A percentile compares a stretch with the other conserved stretches of the same genome.
Conservation (phyloP, 1,140 invertebrate genomes). For the Diabrotica undecimpunctata region DNA sequence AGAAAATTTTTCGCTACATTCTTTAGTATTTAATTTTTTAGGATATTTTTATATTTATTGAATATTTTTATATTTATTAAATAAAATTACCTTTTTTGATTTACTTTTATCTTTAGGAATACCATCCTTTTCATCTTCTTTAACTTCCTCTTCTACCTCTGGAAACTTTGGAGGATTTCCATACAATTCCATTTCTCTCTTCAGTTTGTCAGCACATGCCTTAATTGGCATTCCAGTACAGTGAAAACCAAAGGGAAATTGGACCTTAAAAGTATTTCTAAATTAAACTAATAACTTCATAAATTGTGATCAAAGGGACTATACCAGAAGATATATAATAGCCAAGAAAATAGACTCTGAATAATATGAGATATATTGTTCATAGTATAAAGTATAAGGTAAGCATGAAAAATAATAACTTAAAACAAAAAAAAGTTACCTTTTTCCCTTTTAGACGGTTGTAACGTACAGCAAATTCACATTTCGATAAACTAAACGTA, state of each 20-base stretch:
- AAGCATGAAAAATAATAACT: too few species aligned
- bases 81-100: slow-evolving; percentile 80
- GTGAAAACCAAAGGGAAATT: slow-evolving; percentile 99
- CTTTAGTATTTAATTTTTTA: too few species aligned
- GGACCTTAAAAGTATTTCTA: slow-evolving; percentile 47
- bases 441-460: slow-evolving; percentile 87
- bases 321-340: too few species aligned
- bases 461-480: slow-evolving; percentile 82
- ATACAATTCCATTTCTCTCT: slow-evolving; percentile 87
- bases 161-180: slow-evolving; percentile 94
- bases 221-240: slow-evolving; percentile 97
- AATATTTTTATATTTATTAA: neutral
- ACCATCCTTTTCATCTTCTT: slow-evolving; percentile 55
- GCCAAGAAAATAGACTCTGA: too few species aligned
- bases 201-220: slow-evolving; percentile 97
- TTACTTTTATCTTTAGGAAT: slow-evolving; percentile 92
- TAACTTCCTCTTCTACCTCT: slow-evolving; percentile 52
- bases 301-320: too few species aligned
- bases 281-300: neutral
- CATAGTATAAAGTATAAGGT: too few species aligned
- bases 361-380: too few species aligned
- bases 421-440: slow-evolving; percentile 3
- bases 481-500: slow-evolving; percentile 95
- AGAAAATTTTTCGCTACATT: too few species aligned
- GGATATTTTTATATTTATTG: too few species aligned